Evolutionary conservation across 2,113 vertebrate species (phyloP).

Genomic region (Lamprologus lemairii): DNA sequence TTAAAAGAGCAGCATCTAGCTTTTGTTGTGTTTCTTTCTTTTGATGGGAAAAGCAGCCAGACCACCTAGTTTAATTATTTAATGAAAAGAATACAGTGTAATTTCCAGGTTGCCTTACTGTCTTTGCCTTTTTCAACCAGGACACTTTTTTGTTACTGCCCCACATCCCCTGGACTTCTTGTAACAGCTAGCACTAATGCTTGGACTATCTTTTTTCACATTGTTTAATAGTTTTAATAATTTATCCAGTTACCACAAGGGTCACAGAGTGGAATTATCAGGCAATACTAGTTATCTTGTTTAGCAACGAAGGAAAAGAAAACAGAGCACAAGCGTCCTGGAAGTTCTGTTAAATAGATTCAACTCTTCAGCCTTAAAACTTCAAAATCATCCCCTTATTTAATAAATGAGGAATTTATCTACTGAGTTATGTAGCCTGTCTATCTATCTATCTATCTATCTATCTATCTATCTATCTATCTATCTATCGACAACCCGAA

Average conservation of each 20-base stretch:
- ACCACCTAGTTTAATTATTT: background rate
- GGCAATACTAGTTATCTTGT: background rate
- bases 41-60: background rate
- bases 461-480: background rate
- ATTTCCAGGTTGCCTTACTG: background rate
- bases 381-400: background rate
- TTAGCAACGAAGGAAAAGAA: background rate
- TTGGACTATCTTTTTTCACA: fast-evolving
- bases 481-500: fast-evolving
- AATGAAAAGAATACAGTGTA: background rate
- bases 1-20: background rate
- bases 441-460: too few relatives aligned
- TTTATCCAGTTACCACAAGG: background rate
- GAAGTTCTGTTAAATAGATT: background rate
- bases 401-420: background rate
- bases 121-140: background rate
- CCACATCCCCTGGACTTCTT: background rate
- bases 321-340: background rate
- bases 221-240: background rate
- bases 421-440: too few relatives aligned
- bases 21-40: background rate
- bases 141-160: background rate
- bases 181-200: background rate
- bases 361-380: background rate
- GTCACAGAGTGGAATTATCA: background rate